Evolutionary conservation across 2,888 invertebrate genomes (phyloP), one percentile per base, ranked within the genome.

Genomic region (Osmoderma eremita): DNA sequence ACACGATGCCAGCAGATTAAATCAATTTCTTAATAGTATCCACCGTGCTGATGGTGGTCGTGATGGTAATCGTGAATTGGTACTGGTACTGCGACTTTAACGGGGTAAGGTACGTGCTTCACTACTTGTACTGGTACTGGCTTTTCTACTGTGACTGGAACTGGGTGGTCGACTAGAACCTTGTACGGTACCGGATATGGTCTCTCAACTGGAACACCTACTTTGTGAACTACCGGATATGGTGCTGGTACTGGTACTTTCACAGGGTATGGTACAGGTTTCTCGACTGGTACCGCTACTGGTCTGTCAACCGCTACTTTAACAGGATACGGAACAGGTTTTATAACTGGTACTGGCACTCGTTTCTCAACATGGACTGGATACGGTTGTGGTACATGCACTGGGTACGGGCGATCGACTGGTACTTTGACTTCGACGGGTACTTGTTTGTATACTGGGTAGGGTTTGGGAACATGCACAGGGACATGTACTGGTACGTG

Each of bases 381-480:
- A 75, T 86, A 86, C 13, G 86, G 90, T 67, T 89, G 86, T 71
- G 89, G 85, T 78, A 87, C 89, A 76, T 88, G 88, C 12, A 90
- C 89, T 70, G 90, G 89, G 84, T 88, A 88, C 51, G 90, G 90
- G 81, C 87, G 87, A 83, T 87, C 88, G 63, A 89, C 88, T 73
- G 87, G 88, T 56, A 88, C 90, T 78, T 91, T 90, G 42, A 91
- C 90, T 71, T 90, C 90, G 63, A 86, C 85, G 61, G 88, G 90
- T 67, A 92, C 87, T 75, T 90, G 88, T 73, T 86, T 87, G 74
- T 84, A 83, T 3, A 92, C 88, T 54, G 91, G 91, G 83, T 90
- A 91, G 70, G 90, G 91, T 80, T 89, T 91, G 73, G 90, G 90
- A 3, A 93, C 87, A 76, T 91, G 92, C 0, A 91, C 90, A 79